Evolutionary conservation across 2,797 vertebrate genomes (phyloP), one percentile per base, ranked within the genome.

Genomic region (Esox masquinongy): DNA sequence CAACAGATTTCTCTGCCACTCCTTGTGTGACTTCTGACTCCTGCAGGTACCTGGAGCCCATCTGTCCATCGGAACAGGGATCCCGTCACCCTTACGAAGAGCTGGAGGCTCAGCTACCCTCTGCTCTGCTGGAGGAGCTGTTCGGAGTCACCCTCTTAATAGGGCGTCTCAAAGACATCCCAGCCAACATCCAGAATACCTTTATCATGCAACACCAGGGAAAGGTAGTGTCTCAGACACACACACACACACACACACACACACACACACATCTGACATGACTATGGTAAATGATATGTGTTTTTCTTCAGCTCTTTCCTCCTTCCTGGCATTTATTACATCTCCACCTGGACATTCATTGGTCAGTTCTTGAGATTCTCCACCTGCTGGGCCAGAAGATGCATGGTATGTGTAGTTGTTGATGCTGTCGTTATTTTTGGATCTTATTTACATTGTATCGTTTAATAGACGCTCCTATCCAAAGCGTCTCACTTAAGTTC

Each of bases 311-410:
- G 98, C 90, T 98, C 72, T 95, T 96, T 80, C 95, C 97, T 80
- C 96, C 98, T 12, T 96, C 96, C 0, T 99, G 98, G 97, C 97
- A 99, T 92, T 92, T 98, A 80, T 78, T 99, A 22, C 98, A 99
- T 86, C 96, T 99, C 84, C 91, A 97, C 88, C 92, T 99, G 82
- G 97, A 99, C 89, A 91, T 96, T 77, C 95, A 96, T 75, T 99
- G 98, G 98, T 93, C 96, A 56, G 85, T 98, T 50, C 77, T 99
- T 84, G 97, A 96, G 92, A 90, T 98, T 88, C 95, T 99, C 86
- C 96, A 98, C 77, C 72, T 97, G 17, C 90, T 99, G 74, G 90
- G 92, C 82, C 94, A 96, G 83, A 98, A 95, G 90, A 93, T 96
- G 90, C 93, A 94, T 81, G 95, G 97, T 98, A 72, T 59, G 22